phyloP scores from a whole-genome alignment of 2,113 vertebrate genomes.

The Pseudopipra pipra region DNA sequence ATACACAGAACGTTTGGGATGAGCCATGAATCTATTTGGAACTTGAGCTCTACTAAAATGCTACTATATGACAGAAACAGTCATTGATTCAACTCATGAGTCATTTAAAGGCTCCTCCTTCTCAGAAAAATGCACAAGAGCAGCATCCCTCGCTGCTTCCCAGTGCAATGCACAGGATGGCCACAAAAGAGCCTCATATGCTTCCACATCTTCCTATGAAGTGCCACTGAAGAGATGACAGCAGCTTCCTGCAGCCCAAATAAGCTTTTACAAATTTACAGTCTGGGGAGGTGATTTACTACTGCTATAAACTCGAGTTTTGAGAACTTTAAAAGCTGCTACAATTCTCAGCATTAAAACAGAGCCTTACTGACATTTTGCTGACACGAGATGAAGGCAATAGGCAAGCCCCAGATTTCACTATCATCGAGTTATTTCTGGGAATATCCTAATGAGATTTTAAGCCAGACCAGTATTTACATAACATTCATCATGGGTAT shows the following conservation, averaged over 20 bases:
- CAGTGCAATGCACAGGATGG: not conserved
- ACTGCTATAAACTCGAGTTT: not conserved
- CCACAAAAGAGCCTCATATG: not conserved
- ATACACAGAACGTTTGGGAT: not conserved
- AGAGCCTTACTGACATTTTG: not conserved
- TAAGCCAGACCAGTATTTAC: constrained; percentile 3
- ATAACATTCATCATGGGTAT: constrained; percentile 12
- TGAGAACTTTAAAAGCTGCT: not conserved
- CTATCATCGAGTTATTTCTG: constrained; percentile 25
- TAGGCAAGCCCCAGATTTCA: not conserved
- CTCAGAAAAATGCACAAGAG: not conserved
- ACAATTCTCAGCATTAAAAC: not conserved
- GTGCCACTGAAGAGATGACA: constrained; percentile 22
- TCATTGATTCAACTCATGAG: not conserved
- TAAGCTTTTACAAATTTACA: not conserved
- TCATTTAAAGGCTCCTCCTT: not conserved
- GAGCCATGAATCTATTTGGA: not conserved
- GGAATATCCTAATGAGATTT: constrained; percentile 35
- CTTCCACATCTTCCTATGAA: constrained; percentile 1
- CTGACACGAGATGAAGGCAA: not conserved
- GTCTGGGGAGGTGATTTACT: not conserved
- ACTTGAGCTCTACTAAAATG: not conserved
- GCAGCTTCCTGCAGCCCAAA: not conserved
- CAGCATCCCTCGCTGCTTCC: not conserved
- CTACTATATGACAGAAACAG: not conserved